A percentile compares a stretch with the other conserved stretches of the same genome.
Evolutionary conservation across 2,113 vertebrate genomes (phyloP).

Genomic region (Ciconia maguari): DNA sequence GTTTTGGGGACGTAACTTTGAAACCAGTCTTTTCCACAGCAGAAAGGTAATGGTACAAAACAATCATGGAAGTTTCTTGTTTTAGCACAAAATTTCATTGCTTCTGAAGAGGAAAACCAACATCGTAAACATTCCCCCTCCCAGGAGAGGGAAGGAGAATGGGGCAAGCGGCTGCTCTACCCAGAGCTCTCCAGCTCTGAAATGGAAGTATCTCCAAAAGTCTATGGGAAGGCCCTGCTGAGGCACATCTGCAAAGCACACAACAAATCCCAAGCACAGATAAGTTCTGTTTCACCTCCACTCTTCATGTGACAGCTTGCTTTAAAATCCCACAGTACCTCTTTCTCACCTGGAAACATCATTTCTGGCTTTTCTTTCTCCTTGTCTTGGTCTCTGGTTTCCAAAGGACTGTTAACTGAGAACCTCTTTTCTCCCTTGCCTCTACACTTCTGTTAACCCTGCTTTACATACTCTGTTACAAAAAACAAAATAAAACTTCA

Average conservation of each 20-base stretch:
- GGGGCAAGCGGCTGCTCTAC: not conserved
- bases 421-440: not conserved
- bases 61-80: not conserved
- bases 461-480: not conserved
- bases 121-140: not conserved
- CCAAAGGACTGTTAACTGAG: not conserved
- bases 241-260: not conserved
- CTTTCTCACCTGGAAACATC: slow-evolving; percentile 3
- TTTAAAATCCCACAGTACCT: not conserved
- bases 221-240: not conserved
- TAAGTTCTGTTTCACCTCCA: not conserved
- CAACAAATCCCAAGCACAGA: not conserved
- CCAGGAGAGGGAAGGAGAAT: not conserved
- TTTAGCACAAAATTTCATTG: not conserved
- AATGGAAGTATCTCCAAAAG: not conserved
- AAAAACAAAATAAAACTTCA: slow-evolving; percentile 9
- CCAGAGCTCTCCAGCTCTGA: not conserved
- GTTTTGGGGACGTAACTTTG: not conserved
- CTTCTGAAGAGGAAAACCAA: not conserved
- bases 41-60: not conserved
- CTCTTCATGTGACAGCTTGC: not conserved
- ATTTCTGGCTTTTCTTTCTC: not conserved
- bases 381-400: not conserved
- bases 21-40: not conserved
- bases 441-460: not conserved